Base-by-base conservation (phyloP, 2,888 invertebrate species). In the Lamproptera curius region DNA sequence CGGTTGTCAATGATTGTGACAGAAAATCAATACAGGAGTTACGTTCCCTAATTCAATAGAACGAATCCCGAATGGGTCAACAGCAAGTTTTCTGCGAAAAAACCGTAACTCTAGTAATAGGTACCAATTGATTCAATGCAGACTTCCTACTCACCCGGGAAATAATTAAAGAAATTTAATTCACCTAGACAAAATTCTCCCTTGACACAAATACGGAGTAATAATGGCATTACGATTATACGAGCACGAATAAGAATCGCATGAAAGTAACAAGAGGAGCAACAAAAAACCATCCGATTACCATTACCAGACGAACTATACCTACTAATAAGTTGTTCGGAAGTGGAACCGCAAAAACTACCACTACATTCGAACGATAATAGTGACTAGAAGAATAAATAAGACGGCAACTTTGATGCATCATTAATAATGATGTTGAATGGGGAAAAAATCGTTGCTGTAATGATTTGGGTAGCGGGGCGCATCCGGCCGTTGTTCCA, bases 301-400 rank as follows among this genome's bases (percentile, higher is more conserved):
- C 64, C 67, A 77, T 75, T 74, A 74, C 65, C 45, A 40, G 28
- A 23, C 65, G 71, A 68, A 70, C 70, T 58, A 63, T 65, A 70
- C n/a, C n/a, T n/a, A n/a, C 67, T 77, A 76, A 76, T 78, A 73
- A 76, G 70, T 63, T 65, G 60, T 63, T 65, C 63, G 61, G 62
- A 63, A 67, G 61, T 65, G 59, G 61, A 56, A 59, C 58, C 62
- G 65, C 69, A 82, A 80, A 81, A 84, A 83, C 68, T 67, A 73
- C 76, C 68, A 69, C 73, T 76, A 77, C 78, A 81, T 74, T 71
- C 63, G 58, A 66, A 72, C 71, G 71, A 76, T 81, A 78, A 77
- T 71, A 75, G 65, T 66, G 65, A 67, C 68, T 70, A 70, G 31
- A 31, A 31, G 31, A 76, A 76, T 77, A 76, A 76, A 76, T 78